Evolutionary conservation across 2,113 vertebrate genomes (phyloP), one percentile per base, ranked within the genome.

Genomic region (Actenoides lindsayi): DNA sequence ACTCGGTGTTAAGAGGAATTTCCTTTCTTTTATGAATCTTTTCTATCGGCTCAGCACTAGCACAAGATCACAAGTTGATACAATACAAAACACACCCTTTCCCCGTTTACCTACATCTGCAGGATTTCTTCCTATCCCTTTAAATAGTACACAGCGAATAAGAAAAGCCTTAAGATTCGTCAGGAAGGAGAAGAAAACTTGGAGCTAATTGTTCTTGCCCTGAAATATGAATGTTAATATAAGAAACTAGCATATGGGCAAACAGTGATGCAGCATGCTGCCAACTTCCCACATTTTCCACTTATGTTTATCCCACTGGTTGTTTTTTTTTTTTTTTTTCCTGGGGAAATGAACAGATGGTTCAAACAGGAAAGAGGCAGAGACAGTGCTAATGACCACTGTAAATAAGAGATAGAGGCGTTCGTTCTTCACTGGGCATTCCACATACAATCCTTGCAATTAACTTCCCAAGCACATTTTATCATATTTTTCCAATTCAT

Each of bases 171-270:
- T 33, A 82, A 13, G 70, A 5, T 27, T 15, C 35, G 19, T 51
- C 48, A 56, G 88, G 63, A 88, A 69, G 64, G 65, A 91, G 28
- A 37, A 67, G 54, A 42, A 78, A 82, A 79, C 83, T 82, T 12
- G 7, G 65, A 73, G 53, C 44, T 79, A 51, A 68, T 74, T 25
- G 62, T 59, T 75, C 90, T 80, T 83, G 73, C 90, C 75, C 71
- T 70, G 94, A 93, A 90, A 91, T 76, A 67, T 11, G 64, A 76
- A 86, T 77, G 87, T n/a, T 59, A 94, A 75, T 91, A 41, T 89
- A 92, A 83, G 74, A 93, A 90, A 84, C 93, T 95, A 93, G 92
- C 94, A 90, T 84, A 90, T 82, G 89, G 89, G 83, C 87, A 94
- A 96, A 93, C 86, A 91, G 80, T 80, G 95, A 83, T 96, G 85